Evolutionary conservation across 2,888 invertebrate species (phyloP).

Genomic region (Achlya flavicornis): DNA sequence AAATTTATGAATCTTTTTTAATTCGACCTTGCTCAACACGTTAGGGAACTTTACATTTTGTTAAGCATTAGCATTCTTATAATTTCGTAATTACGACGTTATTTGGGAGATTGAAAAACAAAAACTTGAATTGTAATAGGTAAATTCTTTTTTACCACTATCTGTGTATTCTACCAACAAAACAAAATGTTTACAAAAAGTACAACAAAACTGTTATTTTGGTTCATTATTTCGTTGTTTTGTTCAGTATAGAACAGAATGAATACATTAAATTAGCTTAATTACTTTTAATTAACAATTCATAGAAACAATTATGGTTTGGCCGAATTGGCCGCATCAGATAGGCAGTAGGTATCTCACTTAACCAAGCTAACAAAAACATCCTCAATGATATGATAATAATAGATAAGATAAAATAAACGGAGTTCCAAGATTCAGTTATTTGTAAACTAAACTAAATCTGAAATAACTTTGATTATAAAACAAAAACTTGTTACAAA

Average conservation of each 20-base stretch:
- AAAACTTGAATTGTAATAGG: neutral
- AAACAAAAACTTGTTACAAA: neutral
- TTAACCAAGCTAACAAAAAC: no score
- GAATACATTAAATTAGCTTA: neutral
- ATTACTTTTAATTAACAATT: no score
- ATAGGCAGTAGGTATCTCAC: no score
- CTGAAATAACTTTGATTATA: no score
- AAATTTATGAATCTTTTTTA: constrained; percentile 66
- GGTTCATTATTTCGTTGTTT: neutral
- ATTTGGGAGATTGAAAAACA: constrained; percentile 19
- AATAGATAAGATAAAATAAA: no score
- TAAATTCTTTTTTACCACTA: no score
- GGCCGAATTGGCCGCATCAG: no score
- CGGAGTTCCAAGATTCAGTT: no score
- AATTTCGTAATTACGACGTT: constrained; percentile 32
- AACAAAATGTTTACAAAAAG: neutral
- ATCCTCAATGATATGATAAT: no score
- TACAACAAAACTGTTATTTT: neutral
- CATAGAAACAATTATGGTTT: no score
- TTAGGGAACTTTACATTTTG: constrained; percentile 49
- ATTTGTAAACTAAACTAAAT: no score
- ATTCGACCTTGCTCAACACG: constrained; percentile 69
- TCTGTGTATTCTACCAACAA: neutral
- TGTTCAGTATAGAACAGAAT: neutral
- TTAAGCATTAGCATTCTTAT: constrained; percentile 56